Evolutionary conservation across 1,140 invertebrate species (phyloP).

Genomic region (Rhysida immarginata): DNA sequence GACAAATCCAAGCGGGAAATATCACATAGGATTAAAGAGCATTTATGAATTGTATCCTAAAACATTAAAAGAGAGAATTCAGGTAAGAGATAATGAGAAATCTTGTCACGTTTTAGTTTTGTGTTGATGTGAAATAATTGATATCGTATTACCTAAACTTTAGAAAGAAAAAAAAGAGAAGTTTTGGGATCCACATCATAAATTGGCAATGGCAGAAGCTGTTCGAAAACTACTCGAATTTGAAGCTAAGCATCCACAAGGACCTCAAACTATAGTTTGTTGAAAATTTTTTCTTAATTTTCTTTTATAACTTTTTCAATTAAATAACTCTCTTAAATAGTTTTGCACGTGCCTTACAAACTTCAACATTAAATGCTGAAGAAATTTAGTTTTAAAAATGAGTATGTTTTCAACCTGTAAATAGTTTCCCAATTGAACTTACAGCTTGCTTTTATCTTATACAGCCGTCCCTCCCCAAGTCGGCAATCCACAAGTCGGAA

Average conservation of each 20-base stretch:
- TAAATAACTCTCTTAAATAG: too few species aligned
- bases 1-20: constrained; percentile 67
- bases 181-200: constrained; percentile 68
- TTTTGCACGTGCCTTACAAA: too few species aligned
- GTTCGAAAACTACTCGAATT: constrained; percentile 46
- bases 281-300: background rate
- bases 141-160: constrained; percentile 5
- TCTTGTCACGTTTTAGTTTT: constrained; percentile 7
- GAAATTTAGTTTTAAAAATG: background rate
- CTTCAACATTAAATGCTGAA: too few species aligned
- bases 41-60: constrained; percentile 74
- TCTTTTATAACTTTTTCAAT: too few species aligned
- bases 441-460: too few species aligned
- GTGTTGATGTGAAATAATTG: constrained; percentile 7
- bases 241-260: constrained; percentile 21
- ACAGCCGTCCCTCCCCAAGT: too few species aligned
- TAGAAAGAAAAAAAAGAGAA: constrained; percentile 63
- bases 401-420: background rate
- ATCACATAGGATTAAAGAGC: constrained; percentile 66
- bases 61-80: constrained; percentile 63
- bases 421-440: too few species aligned
- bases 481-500: too few species aligned
- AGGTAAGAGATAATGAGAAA: too few species aligned
- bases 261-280: background rate
- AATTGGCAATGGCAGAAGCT: constrained; percentile 57